Evolutionary conservation across 2,888 invertebrate species (phyloP).

Genomic region (Muschampia plurimacula): DNA sequence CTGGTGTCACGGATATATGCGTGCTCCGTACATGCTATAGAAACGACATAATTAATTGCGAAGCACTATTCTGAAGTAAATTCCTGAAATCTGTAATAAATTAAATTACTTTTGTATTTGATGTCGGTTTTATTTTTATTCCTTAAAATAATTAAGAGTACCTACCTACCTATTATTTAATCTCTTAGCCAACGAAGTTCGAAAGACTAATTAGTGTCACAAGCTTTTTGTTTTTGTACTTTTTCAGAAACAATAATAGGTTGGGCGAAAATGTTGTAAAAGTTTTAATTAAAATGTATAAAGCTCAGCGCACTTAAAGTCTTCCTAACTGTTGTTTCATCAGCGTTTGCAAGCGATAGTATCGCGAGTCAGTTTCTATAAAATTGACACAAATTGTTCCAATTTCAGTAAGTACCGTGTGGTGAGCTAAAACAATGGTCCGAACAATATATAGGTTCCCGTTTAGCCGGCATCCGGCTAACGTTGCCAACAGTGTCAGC

Average conservation of each 20-base stretch:
- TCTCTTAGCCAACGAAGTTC: constrained; percentile 6
- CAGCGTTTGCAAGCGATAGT: constrained; percentile 62
- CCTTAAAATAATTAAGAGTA: neutral
- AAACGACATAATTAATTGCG: too few relatives aligned
- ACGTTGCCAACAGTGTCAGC: constrained; percentile 61
- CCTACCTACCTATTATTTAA: neutral
- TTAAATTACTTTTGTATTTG: too few relatives aligned
- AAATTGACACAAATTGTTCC: constrained; percentile 69
- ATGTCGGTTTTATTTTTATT: too few relatives aligned
- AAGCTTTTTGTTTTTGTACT: constrained; percentile 48
- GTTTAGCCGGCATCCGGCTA: constrained; percentile 56
- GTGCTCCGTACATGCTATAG: too few relatives aligned
- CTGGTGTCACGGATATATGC: too few relatives aligned
- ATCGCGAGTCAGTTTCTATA: constrained; percentile 77
- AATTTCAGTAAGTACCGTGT: constrained; percentile 54
- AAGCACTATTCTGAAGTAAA: too few relatives aligned
- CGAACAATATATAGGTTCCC: constrained; percentile 59
- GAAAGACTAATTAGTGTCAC: constrained; percentile 42
- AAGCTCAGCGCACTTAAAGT: constrained; percentile 64
- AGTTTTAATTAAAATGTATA: constrained; percentile 82
- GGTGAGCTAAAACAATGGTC: constrained; percentile 67
- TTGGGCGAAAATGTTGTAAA: constrained; percentile 66
- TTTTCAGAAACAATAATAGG: constrained; percentile 48
- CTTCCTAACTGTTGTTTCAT: constrained; percentile 69
- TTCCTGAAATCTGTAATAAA: too few relatives aligned